Evolutionary conservation across 2,888 invertebrate species (phyloP), one percentile per base, ranked within the genome.

Genomic region (Parnassius mnemosyne): DNA sequence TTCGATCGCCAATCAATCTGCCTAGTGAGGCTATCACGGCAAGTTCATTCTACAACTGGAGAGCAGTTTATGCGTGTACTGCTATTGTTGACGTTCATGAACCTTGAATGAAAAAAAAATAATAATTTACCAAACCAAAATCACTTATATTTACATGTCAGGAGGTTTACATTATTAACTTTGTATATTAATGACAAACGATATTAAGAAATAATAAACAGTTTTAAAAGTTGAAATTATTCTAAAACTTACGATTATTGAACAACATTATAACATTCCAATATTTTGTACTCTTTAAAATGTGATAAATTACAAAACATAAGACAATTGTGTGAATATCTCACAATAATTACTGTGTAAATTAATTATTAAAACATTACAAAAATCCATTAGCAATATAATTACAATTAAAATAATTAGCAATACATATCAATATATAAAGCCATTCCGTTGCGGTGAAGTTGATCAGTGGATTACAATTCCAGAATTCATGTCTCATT

Each of bases 271-370:
- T 89, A 90, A 90, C 90, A 87, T 88, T 87, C 89, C 87, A 87
- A 90, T 89, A 90, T 86, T 89, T 90, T 89, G 88, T 90, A 89
- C 89, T 89, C 89, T 89, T 86, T 89, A 89, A 89, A 89, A 89
- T 88, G 88, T 87, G 87, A 89, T 89, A 90, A 90, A 89, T 89
- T 89, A 90, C 87, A 89, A 90, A 89, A 88, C 85, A 83, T 78
- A 81, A 76, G 85, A 85, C 83, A 84, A 78, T 78, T 78, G 74
- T 71, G 83, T 76, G 80, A 81, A 79, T 84, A 81, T 84, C 86
- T 85, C 89, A 83, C 84, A 88, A 87, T 86, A 85, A 83, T 86
- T 86, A 87, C 80, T 83, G 84, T 86, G 87, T 88, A 89, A 87
- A 89, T 88, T 87, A 88, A 85, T 87, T 81, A 84, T 85, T 89